phyloP scores from a whole-genome alignment of 2,797 vertebrate species.

The Lutjanus campechanus region DNA sequence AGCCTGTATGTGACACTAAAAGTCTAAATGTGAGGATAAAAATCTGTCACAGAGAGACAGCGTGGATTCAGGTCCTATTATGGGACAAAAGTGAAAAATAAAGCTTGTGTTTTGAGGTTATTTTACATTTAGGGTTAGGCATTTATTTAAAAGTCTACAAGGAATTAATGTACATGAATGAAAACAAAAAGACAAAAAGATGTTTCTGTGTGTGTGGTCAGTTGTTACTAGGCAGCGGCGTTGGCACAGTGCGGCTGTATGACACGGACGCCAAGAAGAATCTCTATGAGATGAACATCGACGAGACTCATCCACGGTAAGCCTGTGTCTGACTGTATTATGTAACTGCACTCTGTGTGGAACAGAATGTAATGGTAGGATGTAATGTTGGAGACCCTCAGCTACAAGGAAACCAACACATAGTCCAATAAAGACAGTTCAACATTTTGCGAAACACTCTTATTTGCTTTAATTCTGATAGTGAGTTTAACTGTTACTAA shows the following conservation, averaged over 20 bases:
- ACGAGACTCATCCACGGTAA: slow-evolving; percentile 94
- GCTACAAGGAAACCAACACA: not conserved
- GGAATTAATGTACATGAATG: not conserved
- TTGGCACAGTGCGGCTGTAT: slow-evolving; percentile 94
- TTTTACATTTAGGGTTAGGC: not conserved
- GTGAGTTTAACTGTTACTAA: not conserved
- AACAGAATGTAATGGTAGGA: too few relatives aligned
- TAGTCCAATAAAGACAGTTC: not conserved
- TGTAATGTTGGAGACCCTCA: not conserved
- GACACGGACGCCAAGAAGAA: slow-evolving; percentile 99
- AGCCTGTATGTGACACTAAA: too few relatives aligned
- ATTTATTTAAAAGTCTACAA: too few relatives aligned
- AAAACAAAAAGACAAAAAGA: not conserved
- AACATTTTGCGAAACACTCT: not conserved
- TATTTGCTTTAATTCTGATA: not conserved
- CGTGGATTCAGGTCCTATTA: too few relatives aligned
- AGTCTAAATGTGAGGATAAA: too few relatives aligned
- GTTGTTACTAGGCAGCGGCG: slow-evolving; percentile 94
- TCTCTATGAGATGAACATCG: slow-evolving; percentile 95
- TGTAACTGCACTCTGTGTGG: not conserved
- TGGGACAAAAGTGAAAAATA: too few relatives aligned
- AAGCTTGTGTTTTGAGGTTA: not conserved
- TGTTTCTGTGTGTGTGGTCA: slow-evolving; percentile 62
- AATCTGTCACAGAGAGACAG: too few relatives aligned
- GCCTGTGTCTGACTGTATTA: not conserved